Evolutionary conservation across 2,113 vertebrate genomes (phyloP).

Genomic region (Hystrix cristata): DNA sequence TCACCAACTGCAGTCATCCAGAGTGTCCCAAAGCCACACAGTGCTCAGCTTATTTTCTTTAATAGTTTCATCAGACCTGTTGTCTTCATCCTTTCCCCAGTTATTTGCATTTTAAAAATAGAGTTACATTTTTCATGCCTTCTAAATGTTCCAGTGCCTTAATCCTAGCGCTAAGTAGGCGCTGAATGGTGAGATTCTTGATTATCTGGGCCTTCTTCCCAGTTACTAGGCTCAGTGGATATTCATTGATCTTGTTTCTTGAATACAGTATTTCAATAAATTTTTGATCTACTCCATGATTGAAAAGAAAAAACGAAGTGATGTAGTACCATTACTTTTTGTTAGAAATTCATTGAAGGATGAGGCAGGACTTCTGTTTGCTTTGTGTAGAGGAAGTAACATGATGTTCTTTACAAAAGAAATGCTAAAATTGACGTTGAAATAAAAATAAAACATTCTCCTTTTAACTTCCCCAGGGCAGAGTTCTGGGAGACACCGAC

Average conservation of each 20-base stretch:
- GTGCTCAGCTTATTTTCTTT: neutral
- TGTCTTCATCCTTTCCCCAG: neutral
- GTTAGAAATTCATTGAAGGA: neutral
- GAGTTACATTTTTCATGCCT: neutral
- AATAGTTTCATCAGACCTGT: neutral
- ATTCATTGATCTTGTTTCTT: slow-evolving; percentile 35
- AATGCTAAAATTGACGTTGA: neutral
- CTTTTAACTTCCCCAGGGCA: neutral
- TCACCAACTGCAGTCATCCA: neutral
- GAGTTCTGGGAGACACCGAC: neutral
- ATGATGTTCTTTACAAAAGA: slow-evolving; percentile 1
- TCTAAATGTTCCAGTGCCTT: neutral
- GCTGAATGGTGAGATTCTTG: neutral
- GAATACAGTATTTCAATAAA: slow-evolving; percentile 10
- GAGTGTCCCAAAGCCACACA: neutral
- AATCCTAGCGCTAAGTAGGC: neutral
- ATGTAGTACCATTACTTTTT: neutral
- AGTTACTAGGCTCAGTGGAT: neutral
- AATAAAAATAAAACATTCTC: slow-evolving; percentile 29
- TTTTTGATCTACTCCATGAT: slow-evolving; percentile 7
- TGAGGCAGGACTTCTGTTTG: neutral
- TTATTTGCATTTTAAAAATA: slow-evolving; percentile 13
- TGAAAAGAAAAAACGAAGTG: slow-evolving; percentile 8
- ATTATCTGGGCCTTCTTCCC: neutral
- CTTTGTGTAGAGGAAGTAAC: slow-evolving; percentile 21